phyloP scores from a whole-genome alignment of 2,797 vertebrate genomes.

The Parauchenoglanis ngamensis region DNA sequence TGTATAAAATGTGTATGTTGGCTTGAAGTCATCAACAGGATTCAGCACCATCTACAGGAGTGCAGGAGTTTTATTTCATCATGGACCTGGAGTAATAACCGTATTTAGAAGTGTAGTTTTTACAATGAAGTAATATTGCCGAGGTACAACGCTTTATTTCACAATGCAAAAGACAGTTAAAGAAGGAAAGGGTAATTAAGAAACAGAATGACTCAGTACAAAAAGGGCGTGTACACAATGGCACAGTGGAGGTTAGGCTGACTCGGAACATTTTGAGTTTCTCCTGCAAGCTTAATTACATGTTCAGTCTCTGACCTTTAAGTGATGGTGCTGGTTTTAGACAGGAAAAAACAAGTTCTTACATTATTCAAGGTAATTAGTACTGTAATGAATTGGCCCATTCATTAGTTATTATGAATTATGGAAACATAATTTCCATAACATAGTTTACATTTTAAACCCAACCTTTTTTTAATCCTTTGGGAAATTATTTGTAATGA shows the following conservation, averaged over 20 bases:
- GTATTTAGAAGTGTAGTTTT: not conserved
- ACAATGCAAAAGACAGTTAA: not conserved
- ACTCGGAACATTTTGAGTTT: not conserved
- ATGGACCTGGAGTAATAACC: not conserved
- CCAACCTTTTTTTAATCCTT: not conserved
- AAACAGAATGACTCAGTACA: not conserved
- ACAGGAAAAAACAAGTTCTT: not conserved
- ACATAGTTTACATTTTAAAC: not conserved
- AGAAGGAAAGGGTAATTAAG: not conserved
- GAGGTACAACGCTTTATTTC: not conserved
- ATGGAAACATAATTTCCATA: too few species aligned
- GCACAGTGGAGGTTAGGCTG: not conserved
- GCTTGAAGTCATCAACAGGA: not conserved
- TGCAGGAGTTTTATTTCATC: not conserved
- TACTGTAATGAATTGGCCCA: not conserved
- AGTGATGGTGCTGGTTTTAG: not conserved
- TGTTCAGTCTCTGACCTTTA: not conserved
- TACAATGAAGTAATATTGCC: not conserved
- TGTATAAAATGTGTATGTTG: not conserved
- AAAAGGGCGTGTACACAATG: not conserved
- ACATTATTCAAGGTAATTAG: not conserved
- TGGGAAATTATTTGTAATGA: not conserved
- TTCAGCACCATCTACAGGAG: not conserved
- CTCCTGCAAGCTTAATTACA: not conserved
- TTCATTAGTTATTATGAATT: not conserved